Evolutionary conservation across 2,888 invertebrate species (phyloP).

Genomic region (Podotricha telesiphe): DNA sequence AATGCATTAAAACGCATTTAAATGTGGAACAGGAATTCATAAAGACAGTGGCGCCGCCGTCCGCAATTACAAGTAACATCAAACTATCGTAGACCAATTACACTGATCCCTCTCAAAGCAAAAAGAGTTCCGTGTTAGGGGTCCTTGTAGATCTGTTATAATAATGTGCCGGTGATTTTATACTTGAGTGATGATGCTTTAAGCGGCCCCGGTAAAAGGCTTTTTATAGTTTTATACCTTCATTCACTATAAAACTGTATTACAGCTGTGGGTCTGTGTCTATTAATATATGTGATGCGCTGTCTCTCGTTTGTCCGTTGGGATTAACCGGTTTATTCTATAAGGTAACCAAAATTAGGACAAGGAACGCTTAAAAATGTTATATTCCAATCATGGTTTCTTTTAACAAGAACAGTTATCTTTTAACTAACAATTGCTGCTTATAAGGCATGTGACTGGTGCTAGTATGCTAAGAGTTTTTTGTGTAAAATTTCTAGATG

Average conservation of each 20-base stretch:
- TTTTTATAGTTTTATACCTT: slow-evolving; percentile 58
- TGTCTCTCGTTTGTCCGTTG: slow-evolving; percentile 41
- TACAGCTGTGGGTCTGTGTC: slow-evolving; percentile 44
- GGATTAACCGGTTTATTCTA: slow-evolving; percentile 37
- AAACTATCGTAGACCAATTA: slow-evolving; percentile 49
- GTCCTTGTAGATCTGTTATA: slow-evolving; percentile 46
- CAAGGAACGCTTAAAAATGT: slow-evolving; percentile 18
- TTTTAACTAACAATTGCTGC: not conserved
- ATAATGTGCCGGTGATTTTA: slow-evolving; percentile 55
- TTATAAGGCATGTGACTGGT: not conserved
- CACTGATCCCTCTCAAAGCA: slow-evolving; percentile 46
- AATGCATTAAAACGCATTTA: slow-evolving; percentile 53
- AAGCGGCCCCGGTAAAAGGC: slow-evolving; percentile 55
- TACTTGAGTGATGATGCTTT: slow-evolving; percentile 54
- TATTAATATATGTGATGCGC: slow-evolving; percentile 48
- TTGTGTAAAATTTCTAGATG: not conserved
- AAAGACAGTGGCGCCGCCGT: slow-evolving; percentile 50
- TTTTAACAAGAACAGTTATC: not conserved
- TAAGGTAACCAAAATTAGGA: slow-evolving; percentile 29
- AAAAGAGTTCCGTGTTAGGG: slow-evolving; percentile 46
- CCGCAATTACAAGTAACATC: slow-evolving; percentile 53
- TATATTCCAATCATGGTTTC: slow-evolving; percentile 12
- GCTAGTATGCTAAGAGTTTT: not conserved
- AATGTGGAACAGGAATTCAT: slow-evolving; percentile 54
- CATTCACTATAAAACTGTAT: slow-evolving; percentile 48